Conservation (phyloP, 2,113 vertebrate species). For the Triplophysa tibetana region DNA sequence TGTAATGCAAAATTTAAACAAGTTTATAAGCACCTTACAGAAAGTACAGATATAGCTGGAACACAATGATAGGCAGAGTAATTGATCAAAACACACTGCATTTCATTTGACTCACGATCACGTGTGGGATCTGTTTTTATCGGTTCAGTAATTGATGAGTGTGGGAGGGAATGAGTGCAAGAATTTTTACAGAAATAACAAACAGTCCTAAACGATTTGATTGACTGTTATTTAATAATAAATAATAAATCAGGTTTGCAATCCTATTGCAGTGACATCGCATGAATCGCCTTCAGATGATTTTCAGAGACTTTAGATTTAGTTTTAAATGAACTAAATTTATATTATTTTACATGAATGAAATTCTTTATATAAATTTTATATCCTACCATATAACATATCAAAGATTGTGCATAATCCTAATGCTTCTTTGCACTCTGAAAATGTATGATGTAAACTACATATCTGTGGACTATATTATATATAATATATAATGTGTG, state of each 20-base stretch:
- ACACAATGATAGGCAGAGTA: too few species aligned
- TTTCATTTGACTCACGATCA: neutral
- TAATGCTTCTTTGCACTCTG: neutral
- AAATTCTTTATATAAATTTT: neutral
- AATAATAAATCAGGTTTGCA: neutral
- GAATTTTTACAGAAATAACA: neutral
- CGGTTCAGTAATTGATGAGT: neutral
- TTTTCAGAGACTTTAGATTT: neutral
- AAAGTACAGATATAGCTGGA: too few species aligned
- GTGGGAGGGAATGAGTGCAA: neutral
- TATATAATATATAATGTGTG: neutral
- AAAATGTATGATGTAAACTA: neutral
- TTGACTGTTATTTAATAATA: conserved; percentile 13
- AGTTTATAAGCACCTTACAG: too few species aligned
- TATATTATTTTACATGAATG: neutral
- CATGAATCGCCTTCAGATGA: neutral
- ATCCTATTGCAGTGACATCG: neutral
- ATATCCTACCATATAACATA: neutral
- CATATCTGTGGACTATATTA: too few species aligned
- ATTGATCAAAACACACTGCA: too few species aligned
- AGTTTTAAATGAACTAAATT: neutral
- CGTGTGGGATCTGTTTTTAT: neutral
- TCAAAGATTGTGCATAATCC: neutral
- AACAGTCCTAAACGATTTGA: neutral
- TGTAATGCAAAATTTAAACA: too few species aligned